Base-by-base conservation (phyloP, 2,888 invertebrate genomes). In the Smittia aterrima region DNA sequence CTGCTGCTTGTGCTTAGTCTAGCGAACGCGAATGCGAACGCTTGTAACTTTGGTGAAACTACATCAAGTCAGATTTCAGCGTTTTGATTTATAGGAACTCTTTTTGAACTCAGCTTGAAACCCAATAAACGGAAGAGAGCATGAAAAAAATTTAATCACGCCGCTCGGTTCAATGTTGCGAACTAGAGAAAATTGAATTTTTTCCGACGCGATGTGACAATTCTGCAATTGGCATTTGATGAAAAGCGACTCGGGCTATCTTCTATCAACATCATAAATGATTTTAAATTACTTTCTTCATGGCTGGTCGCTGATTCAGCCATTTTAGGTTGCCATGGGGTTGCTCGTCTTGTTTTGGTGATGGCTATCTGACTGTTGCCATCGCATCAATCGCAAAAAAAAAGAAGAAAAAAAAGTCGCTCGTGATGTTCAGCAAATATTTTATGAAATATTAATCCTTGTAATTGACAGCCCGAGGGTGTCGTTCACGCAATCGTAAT, bases 21-120 rank as follows among this genome's bases (percentile, higher is more conserved):
- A 25, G 64, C n/a, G n/a, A n/a, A n/a, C n/a, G n/a, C n/a, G 27
- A 27, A 22, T 22, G 64, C 1, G 64, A 64, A 64, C 16, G 64
- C 58, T 64, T 27, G 64, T 64, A 24, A 27, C 25, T 2, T 9
- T n/a, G 16, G 25, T 24, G 41, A 27, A 72, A 53, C 20, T 40
- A 72, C 62, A 72, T 72, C 62, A 72, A 72, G 24, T 38, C 9
- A 58, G 40, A 13, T 58, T 62, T 40, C 58, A 40, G 47, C 62
- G 47, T 54, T 58, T 58, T 72, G 72, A 72, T 72, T 72, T 72
- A 72, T 62, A 38, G 72, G 58, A 16, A 9, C 25, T 25, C 27
- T n/a, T 54, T 54, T 71, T 71, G 41, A 18, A 6, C 20, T 7
- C 7, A 58, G 18, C 22, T 58, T 58, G 58, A 22, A 58, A 58